Base-by-base conservation (phyloP, 2,113 vertebrate genomes). In the Lampris megalopsis region DNA sequence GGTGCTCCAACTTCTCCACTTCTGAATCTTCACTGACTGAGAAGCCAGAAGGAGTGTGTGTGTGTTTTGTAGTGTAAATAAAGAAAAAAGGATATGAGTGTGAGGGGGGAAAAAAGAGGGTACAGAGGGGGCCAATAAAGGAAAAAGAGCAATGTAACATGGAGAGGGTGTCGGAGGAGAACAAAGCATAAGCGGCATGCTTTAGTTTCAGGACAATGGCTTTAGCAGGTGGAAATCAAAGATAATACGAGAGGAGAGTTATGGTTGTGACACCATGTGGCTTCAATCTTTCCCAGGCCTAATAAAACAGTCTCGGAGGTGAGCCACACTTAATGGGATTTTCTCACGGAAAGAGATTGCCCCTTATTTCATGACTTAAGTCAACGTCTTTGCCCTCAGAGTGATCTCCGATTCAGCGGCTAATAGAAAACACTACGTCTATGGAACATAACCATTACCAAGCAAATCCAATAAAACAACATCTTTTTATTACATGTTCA, bases 401-500 rank as follows among this genome's bases (percentile, higher is more conserved):
- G 72, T 92, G 86, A 86, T 91, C 89, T 87, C 79, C 83, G 83
- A 88, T 91, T 87, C 86, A 73, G 85, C 86, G 66, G 85, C 82
- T 90, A 90, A 93, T 87, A 91, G 88, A 93, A 91, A 90, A 87
- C 84, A 76, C 87, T 63, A 38, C 41, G 85, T 89, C 90, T 85
- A 45, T 87, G 87, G 65, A 86, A 84, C 82, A 82, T 77, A 92
- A 90, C 73, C 70, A 68, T 88, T 86, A 89, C 75, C 87, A 88
- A 83, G 77, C 86, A 89, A 85, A 92, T 89, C 89, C 75, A 91
- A 92, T 94, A 90, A 92, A 91, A 88, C 86, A 79, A 89, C 76
- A 85, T 82, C 77, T 82, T 92, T 94, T 93, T 92, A 93, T 93
- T 91, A 86, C 86, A 91, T 87, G 86, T 92, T 91, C 88, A 90